Conservation (phyloP, 2,888 invertebrate species). For the Shargacucullia verbasci region DNA sequence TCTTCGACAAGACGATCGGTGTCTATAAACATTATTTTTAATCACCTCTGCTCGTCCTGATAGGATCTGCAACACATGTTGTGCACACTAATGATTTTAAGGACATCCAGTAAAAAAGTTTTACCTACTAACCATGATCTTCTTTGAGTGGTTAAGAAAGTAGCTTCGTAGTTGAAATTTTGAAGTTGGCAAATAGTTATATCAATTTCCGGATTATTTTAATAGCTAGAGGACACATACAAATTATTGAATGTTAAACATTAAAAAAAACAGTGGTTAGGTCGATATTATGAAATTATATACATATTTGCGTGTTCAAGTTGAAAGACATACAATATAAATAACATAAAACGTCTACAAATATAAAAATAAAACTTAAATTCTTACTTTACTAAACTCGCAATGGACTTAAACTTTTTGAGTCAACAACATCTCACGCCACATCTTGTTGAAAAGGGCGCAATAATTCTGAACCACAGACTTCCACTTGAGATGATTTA, state of each 20-base stretch:
- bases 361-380: too few relatives aligned
- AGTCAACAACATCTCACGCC: conserved; percentile 34
- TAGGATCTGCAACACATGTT: conserved; percentile 84
- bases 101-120: conserved; percentile 66
- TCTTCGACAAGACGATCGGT: conserved; percentile 58
- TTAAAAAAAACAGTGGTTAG: too few relatives aligned
- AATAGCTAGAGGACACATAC: too few relatives aligned
- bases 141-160: conserved; percentile 39
- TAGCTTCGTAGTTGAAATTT: conserved; percentile 3
- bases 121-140: conserved; percentile 49
- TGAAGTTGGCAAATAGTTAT: too few relatives aligned
- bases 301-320: too few relatives aligned
- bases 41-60: conserved; percentile 69
- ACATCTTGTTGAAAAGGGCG: conserved; percentile 52
- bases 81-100: conserved; percentile 79
- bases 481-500: conserved; percentile 83
- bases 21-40: conserved; percentile 78
- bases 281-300: too few relatives aligned
- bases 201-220: too few relatives aligned
- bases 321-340: too few relatives aligned
- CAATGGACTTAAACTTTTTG: conserved; percentile 28
- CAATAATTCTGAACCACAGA: conserved; percentile 59
- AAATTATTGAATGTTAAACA: too few relatives aligned
- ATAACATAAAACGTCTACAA: too few relatives aligned
- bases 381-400: conserved; percentile 1